A percentile compares a stretch with the other conserved stretches of the same genome.
Evolutionary conservation across 2,113 vertebrate species (phyloP).

Genomic region (Chaetorhynchus papuensis): DNA sequence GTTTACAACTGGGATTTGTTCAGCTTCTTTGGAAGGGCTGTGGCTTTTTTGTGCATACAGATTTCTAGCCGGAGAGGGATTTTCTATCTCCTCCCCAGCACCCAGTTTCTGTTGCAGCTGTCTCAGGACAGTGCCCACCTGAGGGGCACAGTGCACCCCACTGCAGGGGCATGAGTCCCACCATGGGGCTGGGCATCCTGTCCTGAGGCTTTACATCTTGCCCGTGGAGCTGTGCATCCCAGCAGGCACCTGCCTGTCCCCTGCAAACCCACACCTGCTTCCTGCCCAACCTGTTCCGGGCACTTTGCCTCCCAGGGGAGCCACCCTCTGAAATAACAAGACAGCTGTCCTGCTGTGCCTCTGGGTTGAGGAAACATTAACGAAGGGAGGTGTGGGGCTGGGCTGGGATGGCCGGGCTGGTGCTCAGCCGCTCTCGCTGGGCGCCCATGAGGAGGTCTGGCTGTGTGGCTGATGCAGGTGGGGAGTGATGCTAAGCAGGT

Average conservation of each 20-base stretch:
- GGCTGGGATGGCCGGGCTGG: constrained; percentile 5
- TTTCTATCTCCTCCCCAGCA: background rate
- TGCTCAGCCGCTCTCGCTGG: background rate
- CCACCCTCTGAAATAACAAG: constrained; percentile 32
- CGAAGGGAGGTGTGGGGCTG: constrained; percentile 11
- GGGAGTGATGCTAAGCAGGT: background rate
- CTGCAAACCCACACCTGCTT: background rate
- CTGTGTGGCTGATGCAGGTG: fast-evolving
- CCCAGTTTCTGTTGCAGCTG: background rate
- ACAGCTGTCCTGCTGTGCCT: background rate
- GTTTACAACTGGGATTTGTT: background rate
- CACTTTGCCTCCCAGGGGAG: background rate
- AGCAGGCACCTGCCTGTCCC: background rate
- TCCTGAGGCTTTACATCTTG: fast-evolving
- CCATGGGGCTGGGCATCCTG: fast-evolving
- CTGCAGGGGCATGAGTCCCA: background rate
- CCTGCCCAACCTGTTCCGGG: constrained; percentile 53
- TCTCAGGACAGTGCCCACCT: background rate
- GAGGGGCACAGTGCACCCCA: background rate
- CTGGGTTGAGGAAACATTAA: constrained; percentile 11
- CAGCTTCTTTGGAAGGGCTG: background rate
- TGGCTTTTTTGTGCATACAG: background rate
- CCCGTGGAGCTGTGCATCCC: background rate
- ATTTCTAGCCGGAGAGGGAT: background rate
- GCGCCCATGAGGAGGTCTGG: background rate